These are phyloP conservation scores for Ganaspis sp. DNA, from an alignment of 1,140 invertebrate genomes.

Conservation along the genomic window DNA sequence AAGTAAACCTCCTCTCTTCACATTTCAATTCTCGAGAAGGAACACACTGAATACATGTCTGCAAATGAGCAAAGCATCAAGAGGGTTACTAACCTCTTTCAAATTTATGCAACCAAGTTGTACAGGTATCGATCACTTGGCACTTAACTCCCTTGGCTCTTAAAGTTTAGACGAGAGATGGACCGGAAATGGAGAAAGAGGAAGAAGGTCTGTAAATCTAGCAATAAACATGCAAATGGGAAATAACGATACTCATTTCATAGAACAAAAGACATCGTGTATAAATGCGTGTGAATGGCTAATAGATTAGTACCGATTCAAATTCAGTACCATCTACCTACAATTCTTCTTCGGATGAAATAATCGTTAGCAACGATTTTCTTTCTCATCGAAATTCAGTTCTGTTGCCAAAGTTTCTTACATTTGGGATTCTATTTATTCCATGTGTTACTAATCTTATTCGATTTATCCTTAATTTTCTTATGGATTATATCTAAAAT, in stretches of 20 bases:
- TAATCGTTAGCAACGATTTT: constrained; percentile 20
- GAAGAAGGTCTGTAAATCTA: constrained; percentile 28
- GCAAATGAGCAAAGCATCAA: constrained; percentile 8
- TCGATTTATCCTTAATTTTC: no score
- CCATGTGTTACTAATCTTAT: not conserved
- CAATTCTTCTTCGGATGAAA: constrained; percentile 10
- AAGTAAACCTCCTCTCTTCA: not conserved
- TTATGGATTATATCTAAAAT: no score
- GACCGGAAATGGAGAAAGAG: constrained; percentile 12
- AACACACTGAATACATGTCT: not conserved
- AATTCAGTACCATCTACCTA: constrained; percentile 1
- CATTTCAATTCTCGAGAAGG: constrained; percentile 7
- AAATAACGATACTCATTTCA: not conserved
- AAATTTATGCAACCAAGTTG: constrained; percentile 1
- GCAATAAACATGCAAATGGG: constrained; percentile 57
- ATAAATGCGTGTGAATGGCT: no score
- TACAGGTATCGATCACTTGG: not conserved
- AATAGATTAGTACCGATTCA: constrained; percentile 20
- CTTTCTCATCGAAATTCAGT: constrained; percentile 13
- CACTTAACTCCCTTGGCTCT: not conserved
- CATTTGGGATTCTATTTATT: not conserved
- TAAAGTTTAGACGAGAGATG: not conserved
- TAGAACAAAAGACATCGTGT: not conserved
- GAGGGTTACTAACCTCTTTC: not conserved
- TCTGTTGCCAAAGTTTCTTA: not conserved